A percentile compares a stretch with the other conserved stretches of the same genome.
phyloP scores from a whole-genome alignment of 2,888 invertebrate species.

The Protodeltote pygarga region DNA sequence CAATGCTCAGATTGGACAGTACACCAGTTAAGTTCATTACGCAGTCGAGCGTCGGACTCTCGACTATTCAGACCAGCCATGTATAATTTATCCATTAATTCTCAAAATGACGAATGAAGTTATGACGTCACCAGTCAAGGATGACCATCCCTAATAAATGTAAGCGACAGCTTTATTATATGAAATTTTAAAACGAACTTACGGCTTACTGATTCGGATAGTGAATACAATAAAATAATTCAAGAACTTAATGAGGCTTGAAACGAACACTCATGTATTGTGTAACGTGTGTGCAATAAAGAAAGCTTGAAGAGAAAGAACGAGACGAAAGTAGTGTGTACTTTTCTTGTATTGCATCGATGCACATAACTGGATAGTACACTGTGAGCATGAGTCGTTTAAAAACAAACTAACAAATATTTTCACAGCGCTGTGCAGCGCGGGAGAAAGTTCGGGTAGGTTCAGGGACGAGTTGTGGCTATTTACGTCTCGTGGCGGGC shows the following conservation, averaged over 20 bases:
- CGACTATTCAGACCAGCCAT: slow-evolving; percentile 81
- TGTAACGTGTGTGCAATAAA: too few species aligned
- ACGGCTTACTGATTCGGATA: slow-evolving; percentile 37
- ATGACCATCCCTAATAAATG: slow-evolving; percentile 73
- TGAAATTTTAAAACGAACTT: slow-evolving; percentile 65
- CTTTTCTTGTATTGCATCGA: slow-evolving; percentile 39
- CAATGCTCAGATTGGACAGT: slow-evolving; percentile 66
- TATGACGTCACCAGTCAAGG: slow-evolving; percentile 73
- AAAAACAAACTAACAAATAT: slow-evolving; percentile 63
- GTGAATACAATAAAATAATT: slow-evolving; percentile 43
- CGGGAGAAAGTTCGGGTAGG: slow-evolving; percentile 81
- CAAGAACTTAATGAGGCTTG: slow-evolving; percentile 11
- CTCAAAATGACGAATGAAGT: slow-evolving; percentile 81
- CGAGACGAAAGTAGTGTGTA: slow-evolving; percentile 19
- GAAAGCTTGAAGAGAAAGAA: too few species aligned
- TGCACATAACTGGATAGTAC: slow-evolving; percentile 34
- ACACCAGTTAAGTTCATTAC: slow-evolving; percentile 73
- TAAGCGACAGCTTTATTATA: slow-evolving; percentile 65
- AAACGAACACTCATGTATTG: too few species aligned
- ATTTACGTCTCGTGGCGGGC: slow-evolving; percentile 82
- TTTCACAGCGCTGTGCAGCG: slow-evolving; percentile 58
- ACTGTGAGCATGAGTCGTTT: slow-evolving; percentile 34
- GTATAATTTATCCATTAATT: slow-evolving; percentile 85
- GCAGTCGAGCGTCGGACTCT: slow-evolving; percentile 72
- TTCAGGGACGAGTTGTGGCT: slow-evolving; percentile 82